phyloP scores from a whole-genome alignment of 2,888 invertebrate species.

The Pachydiplax longipennis region DNA sequence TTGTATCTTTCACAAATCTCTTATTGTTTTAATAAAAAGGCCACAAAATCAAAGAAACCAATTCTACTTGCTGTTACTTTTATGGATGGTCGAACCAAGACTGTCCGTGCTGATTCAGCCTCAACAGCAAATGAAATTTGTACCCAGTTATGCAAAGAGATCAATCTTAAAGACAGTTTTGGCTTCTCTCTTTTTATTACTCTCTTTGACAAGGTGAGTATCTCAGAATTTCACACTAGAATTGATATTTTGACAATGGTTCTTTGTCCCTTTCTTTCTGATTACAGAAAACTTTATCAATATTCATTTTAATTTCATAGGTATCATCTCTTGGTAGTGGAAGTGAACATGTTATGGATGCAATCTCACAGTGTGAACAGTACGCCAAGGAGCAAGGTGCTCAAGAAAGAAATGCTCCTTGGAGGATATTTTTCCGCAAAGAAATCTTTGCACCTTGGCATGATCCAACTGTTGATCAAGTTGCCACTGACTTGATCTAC shows the following conservation, averaged over 20 bases:
- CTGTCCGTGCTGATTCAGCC: constrained; percentile 86
- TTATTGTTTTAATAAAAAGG: constrained; percentile 52
- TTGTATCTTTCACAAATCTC: too few species aligned
- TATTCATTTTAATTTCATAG: constrained; percentile 55
- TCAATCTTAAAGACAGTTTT: constrained; percentile 80
- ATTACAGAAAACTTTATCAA: background rate
- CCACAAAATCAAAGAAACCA: constrained; percentile 83
- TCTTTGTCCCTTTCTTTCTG: background rate
- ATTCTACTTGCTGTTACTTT: constrained; percentile 83
- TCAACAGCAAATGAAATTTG: constrained; percentile 90
- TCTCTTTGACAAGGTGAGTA: constrained; percentile 78
- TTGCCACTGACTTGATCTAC: constrained; percentile 89
- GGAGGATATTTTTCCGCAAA: constrained; percentile 86
- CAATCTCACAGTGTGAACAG: constrained; percentile 95
- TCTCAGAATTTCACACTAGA: background rate
- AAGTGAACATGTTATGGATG: constrained; percentile 93
- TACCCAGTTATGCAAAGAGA: constrained; percentile 77
- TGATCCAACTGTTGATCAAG: constrained; percentile 79
- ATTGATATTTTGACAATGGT: background rate
- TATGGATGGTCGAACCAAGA: constrained; percentile 86
- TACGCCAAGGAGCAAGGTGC: constrained; percentile 90
- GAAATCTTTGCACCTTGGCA: constrained; percentile 95
- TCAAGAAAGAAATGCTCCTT: constrained; percentile 83
- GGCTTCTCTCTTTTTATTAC: constrained; percentile 93
- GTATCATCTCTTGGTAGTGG: constrained; percentile 88